A percentile compares a stretch with the other conserved stretches of the same genome.
Evolutionary conservation across 2,797 vertebrate genomes (phyloP).

Genomic region (Pseudotriccus pelzelni): DNA sequence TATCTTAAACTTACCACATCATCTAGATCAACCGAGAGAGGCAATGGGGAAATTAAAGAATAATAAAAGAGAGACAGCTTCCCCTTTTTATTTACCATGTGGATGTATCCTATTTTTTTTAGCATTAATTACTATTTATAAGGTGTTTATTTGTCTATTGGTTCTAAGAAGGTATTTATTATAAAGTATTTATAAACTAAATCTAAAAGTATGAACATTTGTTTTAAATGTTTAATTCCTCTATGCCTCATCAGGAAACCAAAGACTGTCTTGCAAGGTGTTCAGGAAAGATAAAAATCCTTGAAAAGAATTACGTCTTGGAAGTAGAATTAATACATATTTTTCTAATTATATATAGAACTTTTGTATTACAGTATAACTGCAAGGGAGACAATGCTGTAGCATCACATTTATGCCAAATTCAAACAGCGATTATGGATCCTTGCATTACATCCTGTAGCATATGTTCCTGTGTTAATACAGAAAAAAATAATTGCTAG

Average conservation of each 20-base stretch:
- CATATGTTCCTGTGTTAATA: neutral
- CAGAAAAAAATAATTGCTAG: neutral
- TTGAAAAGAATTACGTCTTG: neutral
- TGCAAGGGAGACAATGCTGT: neutral
- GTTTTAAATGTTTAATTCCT: neutral
- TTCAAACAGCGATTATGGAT: neutral
- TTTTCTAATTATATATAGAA: neutral
- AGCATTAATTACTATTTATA: neutral
- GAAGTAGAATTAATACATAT: neutral
- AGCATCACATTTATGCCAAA: neutral
- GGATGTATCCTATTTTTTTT: neutral
- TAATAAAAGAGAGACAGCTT: rapidly evolving
- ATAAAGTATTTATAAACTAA: neutral
- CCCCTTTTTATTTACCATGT: neutral
- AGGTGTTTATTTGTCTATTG: neutral
- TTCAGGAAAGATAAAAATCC: neutral
- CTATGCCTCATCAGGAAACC: neutral
- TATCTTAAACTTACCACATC: neutral
- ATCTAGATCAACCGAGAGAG: neutral
- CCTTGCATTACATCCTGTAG: neutral
- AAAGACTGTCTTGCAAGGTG: neutral
- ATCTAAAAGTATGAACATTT: neutral
- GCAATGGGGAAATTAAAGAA: neutral
- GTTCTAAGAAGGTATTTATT: neutral
- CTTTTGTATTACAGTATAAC: neutral